phyloP scores from a whole-genome alignment of 2,797 vertebrate genomes.

The Pseudochromis fuscus region DNA sequence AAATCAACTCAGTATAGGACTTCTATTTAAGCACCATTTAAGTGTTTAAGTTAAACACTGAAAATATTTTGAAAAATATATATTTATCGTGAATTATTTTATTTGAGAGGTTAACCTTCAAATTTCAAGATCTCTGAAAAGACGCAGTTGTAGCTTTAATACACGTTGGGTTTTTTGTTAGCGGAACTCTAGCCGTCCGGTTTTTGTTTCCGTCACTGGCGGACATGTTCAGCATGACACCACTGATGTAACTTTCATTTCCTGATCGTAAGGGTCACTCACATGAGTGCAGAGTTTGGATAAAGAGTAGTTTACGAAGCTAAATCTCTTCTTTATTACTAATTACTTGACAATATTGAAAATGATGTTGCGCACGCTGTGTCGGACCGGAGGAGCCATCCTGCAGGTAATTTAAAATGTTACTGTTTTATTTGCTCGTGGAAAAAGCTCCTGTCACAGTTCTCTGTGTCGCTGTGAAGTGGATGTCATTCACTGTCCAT shows the following conservation, averaged over 20 bases:
- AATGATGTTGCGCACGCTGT: conserved; percentile 80
- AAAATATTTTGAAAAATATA: too few relatives aligned
- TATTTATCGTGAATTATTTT: too few relatives aligned
- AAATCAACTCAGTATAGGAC: too few relatives aligned
- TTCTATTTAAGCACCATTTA: too few relatives aligned
- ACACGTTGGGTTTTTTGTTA: too few relatives aligned
- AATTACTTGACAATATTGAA: accelerated
- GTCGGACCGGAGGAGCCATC: conserved; percentile 75
- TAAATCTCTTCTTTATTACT: accelerated
- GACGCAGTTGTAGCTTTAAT: too few relatives aligned
- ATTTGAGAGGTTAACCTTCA: too few relatives aligned
- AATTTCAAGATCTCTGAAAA: too few relatives aligned
- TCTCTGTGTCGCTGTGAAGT: neutral
- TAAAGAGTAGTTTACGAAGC: neutral
- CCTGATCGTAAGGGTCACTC: conserved; percentile 67
- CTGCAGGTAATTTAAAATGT: conserved; percentile 67
- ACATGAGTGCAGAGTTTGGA: conserved; percentile 29
- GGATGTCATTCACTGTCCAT: conserved; percentile 33
- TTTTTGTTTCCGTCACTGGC: neutral
- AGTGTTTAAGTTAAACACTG: too few relatives aligned
- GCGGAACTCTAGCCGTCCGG: conserved; percentile 36
- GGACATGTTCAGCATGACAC: conserved; percentile 43
- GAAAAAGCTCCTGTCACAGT: neutral
- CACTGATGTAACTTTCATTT: conserved; percentile 68
- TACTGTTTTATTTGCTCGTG: accelerated